A percentile compares a stretch with the other conserved stretches of the same genome.
These are phyloP conservation scores for Neolamprologus ventralis DNA, from an alignment of 2,113 vertebrate species.

Conservation along the genomic window DNA sequence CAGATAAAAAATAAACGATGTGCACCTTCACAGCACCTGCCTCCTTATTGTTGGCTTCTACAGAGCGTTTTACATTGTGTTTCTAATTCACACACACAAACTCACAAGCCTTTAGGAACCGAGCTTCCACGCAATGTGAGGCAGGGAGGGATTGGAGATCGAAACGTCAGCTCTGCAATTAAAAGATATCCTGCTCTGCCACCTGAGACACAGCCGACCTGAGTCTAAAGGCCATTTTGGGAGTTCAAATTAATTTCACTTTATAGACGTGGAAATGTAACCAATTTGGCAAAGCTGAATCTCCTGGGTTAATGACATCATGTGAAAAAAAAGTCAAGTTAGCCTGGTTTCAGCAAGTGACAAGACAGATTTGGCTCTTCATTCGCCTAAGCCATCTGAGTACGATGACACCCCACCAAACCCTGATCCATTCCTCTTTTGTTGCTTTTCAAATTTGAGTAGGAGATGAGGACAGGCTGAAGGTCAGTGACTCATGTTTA, in stretches of 20 bases:
- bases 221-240: not conserved
- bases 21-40: not conserved
- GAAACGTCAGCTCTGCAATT: not conserved
- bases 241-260: not conserved
- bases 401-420: not conserved
- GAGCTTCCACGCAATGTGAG: not conserved
- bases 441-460: not conserved
- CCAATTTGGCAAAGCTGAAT: not conserved
- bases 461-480: not conserved
- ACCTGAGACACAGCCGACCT: not conserved
- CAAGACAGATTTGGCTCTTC: not conserved
- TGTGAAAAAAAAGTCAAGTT: not conserved
- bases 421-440: not conserved
- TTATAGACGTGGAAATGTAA: not conserved
- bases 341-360: not conserved
- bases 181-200: not conserved
- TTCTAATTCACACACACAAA: not conserved
- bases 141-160: not conserved
- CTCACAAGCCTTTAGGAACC: not conserved
- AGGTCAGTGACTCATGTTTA: not conserved
- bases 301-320: not conserved
- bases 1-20: not conserved
- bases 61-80: not conserved
- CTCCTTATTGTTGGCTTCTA: not conserved
- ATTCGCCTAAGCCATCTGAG: not conserved